These are phyloP conservation scores for Sicus ferrugineus DNA, from an alignment of 2,888 invertebrate species.

Conservation along the genomic window DNA sequence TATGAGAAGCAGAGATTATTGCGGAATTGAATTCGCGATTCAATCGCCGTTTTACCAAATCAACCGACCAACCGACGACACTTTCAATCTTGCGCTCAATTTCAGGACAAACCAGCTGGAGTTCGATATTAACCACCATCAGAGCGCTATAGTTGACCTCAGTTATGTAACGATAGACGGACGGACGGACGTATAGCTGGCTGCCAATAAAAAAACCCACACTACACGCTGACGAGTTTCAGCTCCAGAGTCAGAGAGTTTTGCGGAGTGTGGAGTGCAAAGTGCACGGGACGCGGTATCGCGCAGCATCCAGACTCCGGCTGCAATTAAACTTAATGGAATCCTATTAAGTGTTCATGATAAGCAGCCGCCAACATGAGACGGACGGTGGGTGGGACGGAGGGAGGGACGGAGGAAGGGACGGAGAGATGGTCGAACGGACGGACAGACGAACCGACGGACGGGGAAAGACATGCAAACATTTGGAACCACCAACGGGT, in stretches of 20 bases:
- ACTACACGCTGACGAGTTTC: background rate
- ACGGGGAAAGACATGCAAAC: background rate
- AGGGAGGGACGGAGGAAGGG: background rate
- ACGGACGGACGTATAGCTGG: no score
- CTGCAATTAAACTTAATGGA: constrained; percentile 29
- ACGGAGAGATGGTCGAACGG: background rate
- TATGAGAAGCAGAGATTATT: no score
- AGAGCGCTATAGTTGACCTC: background rate
- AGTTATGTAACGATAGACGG: background rate
- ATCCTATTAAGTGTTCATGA: constrained; percentile 22
- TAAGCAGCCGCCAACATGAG: constrained; percentile 11
- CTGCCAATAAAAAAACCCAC: background rate
- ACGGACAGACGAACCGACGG: background rate
- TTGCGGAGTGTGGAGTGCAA: no score
- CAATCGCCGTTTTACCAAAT: no score
- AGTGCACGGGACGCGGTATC: background rate
- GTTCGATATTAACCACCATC: background rate
- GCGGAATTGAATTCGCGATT: no score
- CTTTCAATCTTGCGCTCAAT: no score
- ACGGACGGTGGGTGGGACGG: background rate
- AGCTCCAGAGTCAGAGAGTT: background rate
- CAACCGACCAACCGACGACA: no score
- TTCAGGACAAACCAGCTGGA: background rate
- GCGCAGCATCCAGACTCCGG: background rate
- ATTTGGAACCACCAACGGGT: background rate